These are phyloP conservation scores for Garrulus glandarius DNA, from an alignment of 2,797 vertebrate species.

Conservation along the genomic window DNA sequence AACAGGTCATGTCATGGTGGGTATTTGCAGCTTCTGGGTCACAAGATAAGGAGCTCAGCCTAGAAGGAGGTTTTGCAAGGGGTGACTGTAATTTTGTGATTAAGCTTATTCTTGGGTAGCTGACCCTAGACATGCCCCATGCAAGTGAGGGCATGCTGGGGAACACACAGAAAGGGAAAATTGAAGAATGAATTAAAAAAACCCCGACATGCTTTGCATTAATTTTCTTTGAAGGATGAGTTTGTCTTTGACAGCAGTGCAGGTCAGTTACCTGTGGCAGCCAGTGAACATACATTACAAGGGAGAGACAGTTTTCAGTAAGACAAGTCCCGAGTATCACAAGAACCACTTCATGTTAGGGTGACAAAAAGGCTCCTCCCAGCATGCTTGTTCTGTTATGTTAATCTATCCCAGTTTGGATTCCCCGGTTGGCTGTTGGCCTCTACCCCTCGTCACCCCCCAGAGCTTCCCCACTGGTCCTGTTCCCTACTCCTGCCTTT, in stretches of 20 bases:
- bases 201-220: not conserved
- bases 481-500: no score
- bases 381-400: no score
- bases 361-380: no score
- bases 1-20: not conserved
- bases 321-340: no score
- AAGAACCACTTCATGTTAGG: no score
- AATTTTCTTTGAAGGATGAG: not conserved
- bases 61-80: not conserved
- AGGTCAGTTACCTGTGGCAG: not conserved
- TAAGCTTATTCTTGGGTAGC: constrained; percentile 15
- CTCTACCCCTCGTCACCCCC: no score
- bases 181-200: not conserved
- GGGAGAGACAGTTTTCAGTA: no score
- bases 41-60: constrained; percentile 33
- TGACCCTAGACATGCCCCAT: not conserved
- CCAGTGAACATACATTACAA: no score
- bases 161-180: not conserved
- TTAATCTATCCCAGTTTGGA: no score
- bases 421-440: no score
- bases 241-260: not conserved
- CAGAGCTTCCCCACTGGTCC: no score
- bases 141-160: not conserved
- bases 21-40: not conserved
- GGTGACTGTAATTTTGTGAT: constrained; percentile 14